Percentiles rank a stretch among this genome's conserved stretches.
Conservation (phyloP, 2,888 invertebrate genomes). For the Acanthopleura granulata region DNA sequence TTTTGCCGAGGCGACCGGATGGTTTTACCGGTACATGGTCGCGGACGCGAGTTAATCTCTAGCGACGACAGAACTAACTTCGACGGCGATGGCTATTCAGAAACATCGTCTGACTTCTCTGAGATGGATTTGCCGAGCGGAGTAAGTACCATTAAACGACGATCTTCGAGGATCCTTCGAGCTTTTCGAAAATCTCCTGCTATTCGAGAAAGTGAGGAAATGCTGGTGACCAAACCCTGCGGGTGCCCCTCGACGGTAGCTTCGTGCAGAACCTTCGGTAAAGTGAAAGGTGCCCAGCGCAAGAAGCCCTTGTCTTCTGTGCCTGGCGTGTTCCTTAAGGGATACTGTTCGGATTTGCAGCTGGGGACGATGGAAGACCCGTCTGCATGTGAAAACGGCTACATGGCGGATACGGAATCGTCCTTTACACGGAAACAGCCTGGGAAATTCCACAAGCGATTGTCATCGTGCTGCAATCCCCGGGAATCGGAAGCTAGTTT, state of each 20-base stretch:
- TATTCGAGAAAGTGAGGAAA: not conserved
- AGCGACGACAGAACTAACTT: conserved; percentile 20
- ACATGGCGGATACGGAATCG: conserved; percentile 49
- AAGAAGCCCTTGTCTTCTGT: not conserved
- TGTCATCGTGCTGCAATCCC: not conserved
- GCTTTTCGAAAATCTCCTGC: not conserved
- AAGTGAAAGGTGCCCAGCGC: conserved; percentile 9
- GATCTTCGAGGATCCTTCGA: not conserved
- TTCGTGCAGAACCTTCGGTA: conserved; percentile 18
- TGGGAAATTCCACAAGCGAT: not conserved
- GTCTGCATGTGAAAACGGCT: conserved; percentile 38
- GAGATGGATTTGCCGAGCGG: not conserved
- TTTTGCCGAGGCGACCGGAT: not conserved
- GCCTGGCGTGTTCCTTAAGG: not conserved
- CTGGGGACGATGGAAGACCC: not conserved
- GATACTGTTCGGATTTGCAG: not conserved
- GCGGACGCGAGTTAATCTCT: not conserved
- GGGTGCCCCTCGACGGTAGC: conserved; percentile 22
- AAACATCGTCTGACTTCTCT: not conserved
- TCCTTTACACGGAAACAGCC: conserved; percentile 23
- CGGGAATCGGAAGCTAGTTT: not conserved
- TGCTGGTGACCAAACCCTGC: not conserved
- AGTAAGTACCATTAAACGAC: not conserved
- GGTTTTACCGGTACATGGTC: not conserved
- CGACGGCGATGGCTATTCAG: not conserved